phyloP scores from a whole-genome alignment of 1,140 invertebrate genomes.

The Aleiodes sp. region DNA sequence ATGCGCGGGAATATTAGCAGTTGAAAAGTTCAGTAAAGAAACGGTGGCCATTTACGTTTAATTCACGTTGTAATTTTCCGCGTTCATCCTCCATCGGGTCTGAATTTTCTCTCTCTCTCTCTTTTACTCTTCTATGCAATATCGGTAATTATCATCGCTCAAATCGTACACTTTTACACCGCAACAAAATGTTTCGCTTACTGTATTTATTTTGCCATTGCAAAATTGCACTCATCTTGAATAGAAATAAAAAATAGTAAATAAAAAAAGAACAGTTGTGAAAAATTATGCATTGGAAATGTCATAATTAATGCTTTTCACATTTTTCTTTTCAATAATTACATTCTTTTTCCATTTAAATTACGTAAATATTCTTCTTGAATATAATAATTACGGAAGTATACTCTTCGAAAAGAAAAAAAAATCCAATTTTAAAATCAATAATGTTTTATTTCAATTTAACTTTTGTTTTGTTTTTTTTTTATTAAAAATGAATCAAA shows the following conservation, averaged over 20 bases:
- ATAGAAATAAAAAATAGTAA: background rate
- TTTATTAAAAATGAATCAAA: background rate
- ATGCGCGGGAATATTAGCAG: background rate
- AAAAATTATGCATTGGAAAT: background rate
- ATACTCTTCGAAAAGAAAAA: too few species aligned
- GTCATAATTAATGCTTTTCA: slow-evolving; percentile 5
- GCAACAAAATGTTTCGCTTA: background rate
- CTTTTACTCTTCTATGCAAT: too few species aligned
- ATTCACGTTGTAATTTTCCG: slow-evolving; percentile 8
- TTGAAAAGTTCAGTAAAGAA: slow-evolving; percentile 1
- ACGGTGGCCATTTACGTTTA: slow-evolving; percentile 11
- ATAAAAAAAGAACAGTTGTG: too few species aligned
- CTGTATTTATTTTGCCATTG: background rate
- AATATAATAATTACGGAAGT: too few species aligned
- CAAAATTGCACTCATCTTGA: background rate
- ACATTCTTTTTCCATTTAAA: background rate
- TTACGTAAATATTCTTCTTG: too few species aligned
- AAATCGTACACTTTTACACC: background rate
- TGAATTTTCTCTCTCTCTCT: background rate
- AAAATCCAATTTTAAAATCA: too few species aligned
- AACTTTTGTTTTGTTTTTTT: too few species aligned
- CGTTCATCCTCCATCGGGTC: background rate
- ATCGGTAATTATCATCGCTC: slow-evolving; percentile 16
- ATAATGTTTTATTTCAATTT: too few species aligned
- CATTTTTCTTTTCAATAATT: background rate